phyloP scores from a whole-genome alignment of 2,888 invertebrate genomes.

The Biston stratarius region DNA sequence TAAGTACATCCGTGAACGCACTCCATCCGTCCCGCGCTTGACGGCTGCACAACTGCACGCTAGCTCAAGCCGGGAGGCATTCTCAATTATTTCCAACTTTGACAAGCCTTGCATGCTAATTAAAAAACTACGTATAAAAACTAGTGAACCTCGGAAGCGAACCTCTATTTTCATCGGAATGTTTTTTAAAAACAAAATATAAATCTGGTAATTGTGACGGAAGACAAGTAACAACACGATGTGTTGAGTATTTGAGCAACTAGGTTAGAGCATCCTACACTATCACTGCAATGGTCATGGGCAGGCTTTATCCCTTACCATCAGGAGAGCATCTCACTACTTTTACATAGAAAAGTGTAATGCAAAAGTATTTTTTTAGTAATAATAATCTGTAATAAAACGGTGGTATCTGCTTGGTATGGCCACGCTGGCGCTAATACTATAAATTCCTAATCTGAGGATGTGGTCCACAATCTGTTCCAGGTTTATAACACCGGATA shows the following conservation, averaged over 20 bases:
- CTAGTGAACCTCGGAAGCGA: conserved; percentile 11
- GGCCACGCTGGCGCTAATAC: no score
- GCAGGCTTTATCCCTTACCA: no score
- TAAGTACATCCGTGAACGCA: conserved; percentile 18
- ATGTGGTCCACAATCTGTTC: no score
- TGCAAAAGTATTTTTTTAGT: no score
- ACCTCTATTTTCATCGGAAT: not conserved
- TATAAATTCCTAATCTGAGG: no score
- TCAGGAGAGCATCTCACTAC: no score
- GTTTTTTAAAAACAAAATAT: not conserved
- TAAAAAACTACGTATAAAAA: conserved; percentile 49
- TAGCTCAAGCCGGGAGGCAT: conserved; percentile 39
- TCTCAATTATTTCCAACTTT: conserved; percentile 64
- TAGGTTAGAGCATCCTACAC: no score
- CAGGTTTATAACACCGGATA: no score
- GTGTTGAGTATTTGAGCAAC: not conserved
- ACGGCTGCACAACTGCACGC: conserved; percentile 14
- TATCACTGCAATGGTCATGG: no score
- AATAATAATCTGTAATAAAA: no score
- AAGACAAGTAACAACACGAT: not conserved
- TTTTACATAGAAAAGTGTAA: no score
- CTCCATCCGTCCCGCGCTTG: conserved; percentile 26
- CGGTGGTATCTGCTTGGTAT: no score
- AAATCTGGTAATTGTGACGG: not conserved
- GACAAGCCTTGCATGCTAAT: conserved; percentile 69